Conservation (phyloP, 2,113 vertebrate genomes). For the Psittacus erithacus region DNA sequence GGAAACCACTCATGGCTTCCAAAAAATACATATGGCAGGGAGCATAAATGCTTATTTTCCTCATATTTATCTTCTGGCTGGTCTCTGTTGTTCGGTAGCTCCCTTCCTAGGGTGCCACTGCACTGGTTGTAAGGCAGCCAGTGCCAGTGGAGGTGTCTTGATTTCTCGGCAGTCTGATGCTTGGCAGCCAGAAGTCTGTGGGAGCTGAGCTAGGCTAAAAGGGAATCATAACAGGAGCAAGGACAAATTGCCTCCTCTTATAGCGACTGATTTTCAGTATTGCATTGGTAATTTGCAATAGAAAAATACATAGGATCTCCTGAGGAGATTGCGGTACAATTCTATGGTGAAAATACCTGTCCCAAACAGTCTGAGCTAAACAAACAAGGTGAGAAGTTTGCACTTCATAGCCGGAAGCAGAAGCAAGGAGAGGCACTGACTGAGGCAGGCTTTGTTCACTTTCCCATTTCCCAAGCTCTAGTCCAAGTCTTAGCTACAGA, state of each 20-base stretch:
- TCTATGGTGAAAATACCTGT: neutral
- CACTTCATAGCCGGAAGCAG: neutral
- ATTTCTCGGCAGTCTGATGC: neutral
- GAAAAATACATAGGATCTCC: neutral
- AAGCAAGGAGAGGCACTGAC: neutral
- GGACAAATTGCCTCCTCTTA: neutral
- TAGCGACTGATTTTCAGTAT: neutral
- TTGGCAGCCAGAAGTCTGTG: neutral
- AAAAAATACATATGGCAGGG: neutral
- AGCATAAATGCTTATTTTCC: neutral
- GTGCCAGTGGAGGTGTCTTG: neutral
- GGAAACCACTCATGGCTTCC: neutral
- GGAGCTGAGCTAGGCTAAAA: neutral
- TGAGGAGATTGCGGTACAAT: neutral
- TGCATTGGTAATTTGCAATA: neutral
- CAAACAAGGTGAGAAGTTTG: neutral
- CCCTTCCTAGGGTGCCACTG: neutral
- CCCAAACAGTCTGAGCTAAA: neutral
- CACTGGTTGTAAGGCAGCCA: neutral
- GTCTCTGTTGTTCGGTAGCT: neutral
- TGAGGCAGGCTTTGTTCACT: neutral
- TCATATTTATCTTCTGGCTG: neutral
- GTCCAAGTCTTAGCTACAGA: neutral
- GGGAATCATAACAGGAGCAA: neutral
- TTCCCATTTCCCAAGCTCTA: neutral